These are phyloP conservation scores for Drosophila hamatofila DNA, from an alignment of 2,888 invertebrate species.

Conservation along the genomic window DNA sequence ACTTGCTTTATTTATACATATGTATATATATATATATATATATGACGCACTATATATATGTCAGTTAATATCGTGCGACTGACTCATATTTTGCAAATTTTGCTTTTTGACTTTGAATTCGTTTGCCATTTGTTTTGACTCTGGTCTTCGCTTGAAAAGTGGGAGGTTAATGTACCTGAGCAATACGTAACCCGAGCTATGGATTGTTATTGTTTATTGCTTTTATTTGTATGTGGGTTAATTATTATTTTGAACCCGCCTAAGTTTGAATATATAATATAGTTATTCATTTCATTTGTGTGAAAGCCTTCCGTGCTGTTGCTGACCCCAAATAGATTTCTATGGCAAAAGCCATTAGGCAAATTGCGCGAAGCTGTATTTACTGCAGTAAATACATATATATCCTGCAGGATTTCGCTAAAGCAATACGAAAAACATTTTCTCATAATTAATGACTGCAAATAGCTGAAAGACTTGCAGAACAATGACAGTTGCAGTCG, in stretches of 20 bases:
- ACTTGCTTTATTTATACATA: constrained; percentile 15
- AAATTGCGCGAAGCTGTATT: constrained; percentile 61
- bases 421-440: constrained; percentile 64
- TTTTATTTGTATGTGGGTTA: constrained; percentile 59
- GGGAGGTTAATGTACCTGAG: constrained; percentile 55
- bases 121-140: constrained; percentile 63
- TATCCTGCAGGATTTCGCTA: constrained; percentile 35
- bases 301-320: constrained; percentile 20
- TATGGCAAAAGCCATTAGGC: constrained; percentile 56
- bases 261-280: neutral
- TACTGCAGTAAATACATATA: constrained; percentile 12
- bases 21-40: constrained; percentile 27
- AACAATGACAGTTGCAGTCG: constrained; percentile 69
- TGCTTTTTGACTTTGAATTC: constrained; percentile 42
- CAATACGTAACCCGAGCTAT: constrained; percentile 51
- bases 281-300: constrained; percentile 12
- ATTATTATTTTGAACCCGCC: constrained; percentile 55
- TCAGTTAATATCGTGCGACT: constrained; percentile 47
- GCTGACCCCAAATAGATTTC: constrained; percentile 36
- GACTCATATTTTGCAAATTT: constrained; percentile 69
- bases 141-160: constrained; percentile 48
- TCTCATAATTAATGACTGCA: constrained; percentile 71
- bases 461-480: constrained; percentile 55
- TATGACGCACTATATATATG: constrained; percentile 7
- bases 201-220: constrained; percentile 20